Conservation (phyloP, 2,797 vertebrate genomes). For the Vespertilio murinus region DNA sequence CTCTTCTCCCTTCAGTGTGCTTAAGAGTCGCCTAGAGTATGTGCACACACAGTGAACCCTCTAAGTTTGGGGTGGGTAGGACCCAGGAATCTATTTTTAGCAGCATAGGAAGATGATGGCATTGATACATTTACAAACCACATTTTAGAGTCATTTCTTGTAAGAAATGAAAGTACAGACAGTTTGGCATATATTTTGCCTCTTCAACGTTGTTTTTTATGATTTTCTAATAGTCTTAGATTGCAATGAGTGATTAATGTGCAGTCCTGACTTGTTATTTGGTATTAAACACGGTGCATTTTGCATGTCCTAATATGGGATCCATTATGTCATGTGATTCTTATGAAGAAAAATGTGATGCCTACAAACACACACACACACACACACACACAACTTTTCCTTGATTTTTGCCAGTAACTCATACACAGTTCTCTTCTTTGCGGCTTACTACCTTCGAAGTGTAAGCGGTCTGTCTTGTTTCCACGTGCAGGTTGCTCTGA, state of each 20-base stretch:
- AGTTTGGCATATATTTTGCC: background rate
- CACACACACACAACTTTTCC: background rate
- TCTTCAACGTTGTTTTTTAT: background rate
- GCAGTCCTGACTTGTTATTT: background rate
- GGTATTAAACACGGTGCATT: background rate
- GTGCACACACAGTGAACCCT: background rate
- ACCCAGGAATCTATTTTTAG: background rate
- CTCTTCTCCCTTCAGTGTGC: background rate
- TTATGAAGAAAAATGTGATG: background rate
- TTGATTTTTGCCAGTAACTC: background rate
- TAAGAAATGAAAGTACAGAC: background rate
- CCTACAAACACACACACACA: background rate
- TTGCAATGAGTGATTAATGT: background rate
- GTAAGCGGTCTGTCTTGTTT: background rate
- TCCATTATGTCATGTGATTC: background rate
- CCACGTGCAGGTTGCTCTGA: slow-evolving; percentile 89
- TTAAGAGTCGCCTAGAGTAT: background rate
- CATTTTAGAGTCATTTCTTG: background rate
- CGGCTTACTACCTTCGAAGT: background rate
- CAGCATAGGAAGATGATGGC: background rate
- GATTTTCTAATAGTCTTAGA: background rate
- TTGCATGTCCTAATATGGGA: background rate
- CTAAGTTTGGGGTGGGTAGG: background rate
- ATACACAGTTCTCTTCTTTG: background rate
- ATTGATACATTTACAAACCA: background rate